Evolutionary conservation across 2,888 invertebrate species (phyloP).

Genomic region (Dryocosmus kuriphilus): DNA sequence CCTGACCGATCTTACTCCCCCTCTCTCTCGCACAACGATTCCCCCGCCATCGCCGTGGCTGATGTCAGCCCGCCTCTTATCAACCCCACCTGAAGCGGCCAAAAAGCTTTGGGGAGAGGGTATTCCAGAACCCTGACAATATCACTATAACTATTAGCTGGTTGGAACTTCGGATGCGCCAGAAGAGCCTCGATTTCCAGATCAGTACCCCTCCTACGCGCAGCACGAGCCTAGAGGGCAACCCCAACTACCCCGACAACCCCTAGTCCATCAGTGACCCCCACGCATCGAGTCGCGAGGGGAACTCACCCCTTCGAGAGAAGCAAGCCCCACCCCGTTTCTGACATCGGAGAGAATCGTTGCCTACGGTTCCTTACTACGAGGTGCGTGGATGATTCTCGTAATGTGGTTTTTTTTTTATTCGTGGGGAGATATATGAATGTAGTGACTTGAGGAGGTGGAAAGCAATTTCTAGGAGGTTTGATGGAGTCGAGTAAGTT

Average conservation of each 20-base stretch:
- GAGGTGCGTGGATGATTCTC: conserved; percentile 2
- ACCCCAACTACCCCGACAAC: conserved; percentile 8
- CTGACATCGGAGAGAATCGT: conserved; percentile 4
- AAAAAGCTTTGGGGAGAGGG: not conserved
- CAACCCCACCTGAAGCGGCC: conserved; percentile 10
- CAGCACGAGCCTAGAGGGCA: conserved; percentile 29
- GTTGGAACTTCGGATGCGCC: conserved; percentile 42
- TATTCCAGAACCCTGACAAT: conserved; percentile 17
- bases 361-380: not conserved
- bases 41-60: conserved; percentile 41
- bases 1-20: conserved; percentile 44
- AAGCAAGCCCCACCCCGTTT: conserved; percentile 29
- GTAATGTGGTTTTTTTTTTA: conserved; percentile 5
- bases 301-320: not conserved
- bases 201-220: conserved; percentile 5
- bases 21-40: not conserved
- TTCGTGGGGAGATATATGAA: not conserved
- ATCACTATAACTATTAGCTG: conserved; percentile 58
- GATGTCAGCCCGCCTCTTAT: conserved; percentile 43
- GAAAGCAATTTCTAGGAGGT: not conserved
- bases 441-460: not conserved
- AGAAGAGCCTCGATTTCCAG: not conserved
- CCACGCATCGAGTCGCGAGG: conserved; percentile 1
- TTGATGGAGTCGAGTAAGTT: conserved; percentile 2
- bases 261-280: not conserved